Evolutionary conservation across 2,888 invertebrate genomes (phyloP), one percentile per base, ranked within the genome.

Genomic region (Antheraea yamamai): DNA sequence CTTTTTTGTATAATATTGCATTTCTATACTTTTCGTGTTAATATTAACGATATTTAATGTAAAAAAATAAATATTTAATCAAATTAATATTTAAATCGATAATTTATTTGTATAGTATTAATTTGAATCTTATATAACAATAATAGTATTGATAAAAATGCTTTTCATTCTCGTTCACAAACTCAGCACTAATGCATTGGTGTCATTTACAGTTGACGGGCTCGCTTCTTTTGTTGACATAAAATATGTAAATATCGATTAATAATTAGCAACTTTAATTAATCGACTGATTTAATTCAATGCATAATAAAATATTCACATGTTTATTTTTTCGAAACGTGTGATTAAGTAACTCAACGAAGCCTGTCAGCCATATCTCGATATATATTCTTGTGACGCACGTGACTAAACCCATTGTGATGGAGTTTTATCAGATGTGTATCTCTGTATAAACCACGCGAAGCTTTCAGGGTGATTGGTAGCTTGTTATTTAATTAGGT

Each of bases 81-180:
- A 8, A 61, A 61, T 61, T 23, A n/a, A 30, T 6, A 30, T 30
- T 66, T 64, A 14, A 64, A 26, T 64, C 26, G 26, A 26, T 26
- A 64, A 64, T 12, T 26, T 12, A 64, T 26, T 23, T 26, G 23
- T 20, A 70, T 23, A 35, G 35, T 55, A 55, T 51, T 70, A 52
- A 35, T 35, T 20, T 74, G 35, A 18, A 47, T 74, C 70, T 74
- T 70, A 55, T 70, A 23, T n/a, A 58, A n/a, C 20, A n/a, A n/a
- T 58, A 20, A 58, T 58, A 58, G 12, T 23, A 61, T 12, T 23
- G 7, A 61, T 61, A 55, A 55, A 20, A 55, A 7, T 58, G 30
- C 26, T 12, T 30, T 70, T 70, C 85, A 85, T 82, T 86, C 86
- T 86, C 84, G 84, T 86, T 80, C 78, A 79, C 55, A 76, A 77